Evolutionary conservation across 2,888 invertebrate genomes (phyloP).

Genomic region (Corbicula japonica): DNA sequence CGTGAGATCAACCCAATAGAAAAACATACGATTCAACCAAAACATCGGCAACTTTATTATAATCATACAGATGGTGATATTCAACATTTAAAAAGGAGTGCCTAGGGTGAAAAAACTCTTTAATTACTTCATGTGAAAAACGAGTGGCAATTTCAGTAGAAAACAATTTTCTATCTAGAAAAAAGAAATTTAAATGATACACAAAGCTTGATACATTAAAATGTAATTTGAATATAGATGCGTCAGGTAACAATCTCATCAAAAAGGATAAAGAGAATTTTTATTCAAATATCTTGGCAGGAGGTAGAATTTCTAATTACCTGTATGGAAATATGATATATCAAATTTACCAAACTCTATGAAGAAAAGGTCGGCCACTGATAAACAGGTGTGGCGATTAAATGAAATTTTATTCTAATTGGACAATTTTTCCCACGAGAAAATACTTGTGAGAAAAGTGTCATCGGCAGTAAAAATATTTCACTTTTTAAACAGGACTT

Average conservation of each 20-base stretch:
- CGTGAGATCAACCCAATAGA: too few species aligned
- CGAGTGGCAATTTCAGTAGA: too few species aligned
- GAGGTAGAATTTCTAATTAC: constrained; percentile 4
- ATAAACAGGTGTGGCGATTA: too few species aligned
- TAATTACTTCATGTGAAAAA: too few species aligned
- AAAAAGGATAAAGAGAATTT: constrained; percentile 18
- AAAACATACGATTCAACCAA: too few species aligned
- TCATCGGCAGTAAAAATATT: background rate
- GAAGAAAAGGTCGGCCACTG: too few species aligned
- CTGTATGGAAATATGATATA: background rate
- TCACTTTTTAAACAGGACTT: constrained; percentile 5
- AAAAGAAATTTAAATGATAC: background rate
- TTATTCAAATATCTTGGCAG: background rate
- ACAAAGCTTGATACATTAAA: constrained; percentile 36
- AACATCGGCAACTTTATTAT: too few species aligned
- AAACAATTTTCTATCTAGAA: background rate
- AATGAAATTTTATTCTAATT: too few species aligned
- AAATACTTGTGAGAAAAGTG: constrained; percentile 3
- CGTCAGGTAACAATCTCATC: constrained; percentile 26
- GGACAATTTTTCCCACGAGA: background rate
- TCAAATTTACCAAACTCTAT: background rate
- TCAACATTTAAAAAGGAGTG: too few species aligned
- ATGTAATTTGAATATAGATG: constrained; percentile 22
- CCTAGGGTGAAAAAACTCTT: too few species aligned
- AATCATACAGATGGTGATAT: too few species aligned